A percentile compares a stretch with the other conserved stretches of the same genome.
Conservation (phyloP, 2,113 vertebrate species). For the Pomatorhinus ruficollis region DNA sequence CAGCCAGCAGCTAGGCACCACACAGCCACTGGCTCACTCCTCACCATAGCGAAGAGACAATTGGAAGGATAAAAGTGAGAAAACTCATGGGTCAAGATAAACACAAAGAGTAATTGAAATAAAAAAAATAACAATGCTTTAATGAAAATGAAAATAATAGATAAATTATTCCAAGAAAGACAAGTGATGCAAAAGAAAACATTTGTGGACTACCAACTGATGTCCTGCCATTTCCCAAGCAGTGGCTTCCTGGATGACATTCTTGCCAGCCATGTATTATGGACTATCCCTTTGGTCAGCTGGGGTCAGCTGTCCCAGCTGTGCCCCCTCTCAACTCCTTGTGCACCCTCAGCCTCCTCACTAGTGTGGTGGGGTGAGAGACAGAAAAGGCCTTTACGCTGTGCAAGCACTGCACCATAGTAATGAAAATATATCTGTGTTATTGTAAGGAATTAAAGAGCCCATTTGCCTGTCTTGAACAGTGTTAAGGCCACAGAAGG, state of each 20-base stretch:
- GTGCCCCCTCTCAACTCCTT: not conserved
- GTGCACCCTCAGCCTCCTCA: not conserved
- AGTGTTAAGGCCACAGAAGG: not conserved
- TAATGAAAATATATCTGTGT: not conserved
- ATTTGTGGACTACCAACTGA: not conserved
- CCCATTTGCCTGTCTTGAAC: accelerated
- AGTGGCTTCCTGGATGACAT: accelerated
- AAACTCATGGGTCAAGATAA: not conserved
- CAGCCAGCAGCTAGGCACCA: not conserved
- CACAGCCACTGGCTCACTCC: not conserved
- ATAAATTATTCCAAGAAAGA: not conserved
- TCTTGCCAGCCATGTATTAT: not conserved
- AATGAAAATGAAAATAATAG: not conserved
- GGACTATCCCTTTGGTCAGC: not conserved
- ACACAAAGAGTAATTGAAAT: not conserved
- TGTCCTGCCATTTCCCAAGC: not conserved
- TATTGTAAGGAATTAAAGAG: not conserved
- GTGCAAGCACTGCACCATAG: not conserved
- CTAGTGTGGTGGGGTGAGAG: not conserved
- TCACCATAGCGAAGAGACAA: not conserved
- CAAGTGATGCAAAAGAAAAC: not conserved
- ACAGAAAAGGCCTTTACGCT: not conserved
- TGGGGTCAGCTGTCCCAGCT: not conserved
- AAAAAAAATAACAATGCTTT: not conserved
- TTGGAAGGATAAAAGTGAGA: not conserved